Evolutionary conservation across 2,113 vertebrate genomes (phyloP).

Genomic region (Morone saxatilis): DNA sequence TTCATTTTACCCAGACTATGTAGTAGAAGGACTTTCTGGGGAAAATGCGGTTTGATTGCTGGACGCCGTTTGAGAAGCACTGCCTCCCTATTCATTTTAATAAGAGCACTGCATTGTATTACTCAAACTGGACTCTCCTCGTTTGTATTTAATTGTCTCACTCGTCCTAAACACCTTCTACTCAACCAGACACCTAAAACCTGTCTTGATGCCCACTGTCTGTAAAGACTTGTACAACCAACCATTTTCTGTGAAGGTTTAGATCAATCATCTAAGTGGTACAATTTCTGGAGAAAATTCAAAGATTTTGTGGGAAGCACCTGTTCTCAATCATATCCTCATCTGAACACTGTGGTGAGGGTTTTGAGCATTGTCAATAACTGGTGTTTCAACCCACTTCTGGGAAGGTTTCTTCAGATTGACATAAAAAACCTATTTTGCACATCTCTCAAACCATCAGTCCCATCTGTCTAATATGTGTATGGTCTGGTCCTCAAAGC

Average conservation of each 20-base stretch:
- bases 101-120: background rate
- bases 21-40: too few species aligned
- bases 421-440: background rate
- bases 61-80: too few species aligned
- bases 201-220: background rate
- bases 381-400: background rate
- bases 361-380: background rate
- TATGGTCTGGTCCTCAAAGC: background rate
- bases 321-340: background rate
- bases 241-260: background rate
- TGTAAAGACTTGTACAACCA: background rate
- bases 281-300: background rate
- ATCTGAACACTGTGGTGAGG: background rate
- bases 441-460: conserved; percentile 32
- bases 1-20: too few species aligned
- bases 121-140: background rate
- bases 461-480: background rate
- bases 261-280: conserved; percentile 8
- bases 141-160: background rate
- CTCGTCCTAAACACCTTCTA: background rate
- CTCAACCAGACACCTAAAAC: background rate
- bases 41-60: background rate
- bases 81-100: background rate
- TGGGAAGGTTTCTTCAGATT: background rate
- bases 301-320: background rate